These are phyloP conservation scores for Leuctra nigra DNA, from an alignment of 2,888 invertebrate species.

Conservation along the genomic window DNA sequence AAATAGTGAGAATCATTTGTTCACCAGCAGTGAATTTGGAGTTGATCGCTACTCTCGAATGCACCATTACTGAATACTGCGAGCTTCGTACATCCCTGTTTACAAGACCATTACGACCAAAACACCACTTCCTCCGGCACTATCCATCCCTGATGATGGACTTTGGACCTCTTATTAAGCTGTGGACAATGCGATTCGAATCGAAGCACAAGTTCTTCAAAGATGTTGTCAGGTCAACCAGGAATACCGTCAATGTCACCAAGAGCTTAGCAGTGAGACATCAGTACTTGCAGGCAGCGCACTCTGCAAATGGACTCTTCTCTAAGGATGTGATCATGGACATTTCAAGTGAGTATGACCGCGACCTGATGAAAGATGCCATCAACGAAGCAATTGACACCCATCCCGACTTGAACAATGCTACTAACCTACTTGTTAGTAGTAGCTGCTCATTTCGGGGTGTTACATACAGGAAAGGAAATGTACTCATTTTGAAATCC, in stretches of 20 bases:
- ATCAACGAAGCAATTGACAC: too few species aligned
- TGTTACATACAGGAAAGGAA: too few species aligned
- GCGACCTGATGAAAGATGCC: too few species aligned
- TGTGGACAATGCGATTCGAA: constrained; percentile 24
- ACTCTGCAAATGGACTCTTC: background rate
- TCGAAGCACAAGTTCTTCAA: constrained; percentile 26
- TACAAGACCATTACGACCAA: constrained; percentile 17
- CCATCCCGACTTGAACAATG: too few species aligned
- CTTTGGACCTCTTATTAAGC: constrained; percentile 21
- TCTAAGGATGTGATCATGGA: too few species aligned
- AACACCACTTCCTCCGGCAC: constrained; percentile 24
- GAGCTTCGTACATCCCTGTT: background rate
- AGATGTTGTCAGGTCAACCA: constrained; percentile 1
- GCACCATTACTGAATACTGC: background rate
- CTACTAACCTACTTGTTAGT: too few species aligned
- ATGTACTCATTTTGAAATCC: too few species aligned
- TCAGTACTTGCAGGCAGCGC: constrained; percentile 13
- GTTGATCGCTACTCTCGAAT: background rate
- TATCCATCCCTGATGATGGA: constrained; percentile 20
- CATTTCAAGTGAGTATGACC: too few species aligned
- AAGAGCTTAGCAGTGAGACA: constrained; percentile 21
- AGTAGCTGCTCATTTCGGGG: too few species aligned
- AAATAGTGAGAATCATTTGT: background rate
- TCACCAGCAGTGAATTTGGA: background rate
- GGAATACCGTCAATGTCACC: constrained; percentile 23